These are phyloP conservation scores for Melopsittacus undulatus DNA, from an alignment of 2,797 vertebrate species.

Conservation along the genomic window DNA sequence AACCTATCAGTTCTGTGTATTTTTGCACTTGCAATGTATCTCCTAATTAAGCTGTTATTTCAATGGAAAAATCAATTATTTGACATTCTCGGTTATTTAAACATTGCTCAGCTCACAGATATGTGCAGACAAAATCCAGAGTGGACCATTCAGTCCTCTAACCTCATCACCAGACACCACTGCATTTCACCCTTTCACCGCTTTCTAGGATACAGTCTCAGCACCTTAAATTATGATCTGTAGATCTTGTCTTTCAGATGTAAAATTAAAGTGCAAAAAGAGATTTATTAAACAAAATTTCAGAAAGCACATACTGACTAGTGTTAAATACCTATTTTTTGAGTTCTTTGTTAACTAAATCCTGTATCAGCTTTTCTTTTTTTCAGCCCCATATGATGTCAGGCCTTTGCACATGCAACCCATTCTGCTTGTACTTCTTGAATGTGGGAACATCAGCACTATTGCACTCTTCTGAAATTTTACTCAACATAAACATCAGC, in stretches of 20 bases:
- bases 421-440: background rate
- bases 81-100: conserved; percentile 33
- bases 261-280: background rate
- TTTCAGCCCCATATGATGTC: background rate
- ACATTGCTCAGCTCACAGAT: background rate
- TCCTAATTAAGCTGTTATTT: conserved; percentile 14
- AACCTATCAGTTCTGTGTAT: background rate
- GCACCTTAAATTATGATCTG: background rate
- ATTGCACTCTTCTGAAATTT: background rate
- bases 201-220: background rate
- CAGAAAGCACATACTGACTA: background rate
- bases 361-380: background rate
- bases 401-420: background rate
- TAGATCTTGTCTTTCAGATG: background rate
- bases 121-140: background rate
- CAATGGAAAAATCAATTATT: conserved; percentile 65
- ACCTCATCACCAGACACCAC: background rate
- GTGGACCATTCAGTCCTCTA: background rate
- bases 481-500: background rate
- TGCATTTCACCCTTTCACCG: background rate
- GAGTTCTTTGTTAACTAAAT: background rate
- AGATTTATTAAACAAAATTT: background rate
- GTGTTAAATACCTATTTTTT: background rate
- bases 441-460: background rate
- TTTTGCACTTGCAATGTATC: background rate